Evolutionary conservation across 2,797 vertebrate species (phyloP).

Genomic region (Lithobates sylvaticus): DNA sequence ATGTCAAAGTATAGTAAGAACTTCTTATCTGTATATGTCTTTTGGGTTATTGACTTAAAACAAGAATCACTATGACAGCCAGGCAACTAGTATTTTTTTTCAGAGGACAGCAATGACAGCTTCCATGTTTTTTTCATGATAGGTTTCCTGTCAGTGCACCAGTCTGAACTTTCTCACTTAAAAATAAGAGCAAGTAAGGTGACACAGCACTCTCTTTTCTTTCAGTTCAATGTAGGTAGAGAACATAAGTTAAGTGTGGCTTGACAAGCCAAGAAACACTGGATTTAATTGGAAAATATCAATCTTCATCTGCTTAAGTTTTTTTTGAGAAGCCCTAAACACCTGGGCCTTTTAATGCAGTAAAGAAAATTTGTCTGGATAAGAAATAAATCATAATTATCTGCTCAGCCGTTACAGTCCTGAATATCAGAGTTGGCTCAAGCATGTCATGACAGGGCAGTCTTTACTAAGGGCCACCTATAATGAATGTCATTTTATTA

Average conservation of each 20-base stretch:
- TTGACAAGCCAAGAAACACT: slow-evolving; percentile 58
- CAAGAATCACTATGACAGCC: no score
- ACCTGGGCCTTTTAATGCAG: slow-evolving; percentile 49
- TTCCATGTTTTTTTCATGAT: background rate
- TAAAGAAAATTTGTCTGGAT: slow-evolving; percentile 49
- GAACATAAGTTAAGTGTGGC: slow-evolving; percentile 43
- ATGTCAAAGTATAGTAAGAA: no score
- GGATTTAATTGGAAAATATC: slow-evolving; percentile 57
- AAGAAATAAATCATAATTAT: slow-evolving; percentile 57
- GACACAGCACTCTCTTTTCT: slow-evolving; percentile 11
- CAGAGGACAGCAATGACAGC: no score
- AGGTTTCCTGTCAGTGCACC: background rate
- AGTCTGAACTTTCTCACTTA: background rate
- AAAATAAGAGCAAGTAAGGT: slow-evolving; percentile 25
- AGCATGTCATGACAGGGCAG: slow-evolving; percentile 14
- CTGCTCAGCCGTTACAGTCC: slow-evolving; percentile 27
- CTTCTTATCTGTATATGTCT: no score
- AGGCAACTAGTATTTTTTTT: no score
- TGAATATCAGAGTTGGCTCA: slow-evolving; percentile 37
- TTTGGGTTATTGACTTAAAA: no score
- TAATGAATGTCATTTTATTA: slow-evolving; percentile 45
- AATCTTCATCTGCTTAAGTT: slow-evolving; percentile 52
- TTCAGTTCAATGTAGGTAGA: background rate
- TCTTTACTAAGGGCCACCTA: slow-evolving; percentile 19
- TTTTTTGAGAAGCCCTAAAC: slow-evolving; percentile 48